Evolutionary conservation across 2,888 invertebrate genomes (phyloP), one percentile per base, ranked within the genome.

Genomic region (Caenorhabditis plicata): DNA sequence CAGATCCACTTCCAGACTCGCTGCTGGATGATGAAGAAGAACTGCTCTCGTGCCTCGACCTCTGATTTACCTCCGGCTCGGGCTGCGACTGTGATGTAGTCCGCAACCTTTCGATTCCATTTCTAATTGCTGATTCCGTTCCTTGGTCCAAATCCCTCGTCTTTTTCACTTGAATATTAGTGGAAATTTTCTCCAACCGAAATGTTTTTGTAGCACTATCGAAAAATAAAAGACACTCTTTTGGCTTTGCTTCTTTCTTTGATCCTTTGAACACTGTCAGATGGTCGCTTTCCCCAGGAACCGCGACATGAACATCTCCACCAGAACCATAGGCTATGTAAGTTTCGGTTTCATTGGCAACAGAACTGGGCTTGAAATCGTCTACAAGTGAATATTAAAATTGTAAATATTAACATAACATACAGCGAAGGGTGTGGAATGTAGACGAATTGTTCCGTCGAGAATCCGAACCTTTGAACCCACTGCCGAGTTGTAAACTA

Each of bases 361-460:
- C 62, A 2, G 76, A 77, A 36, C 71, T 72, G 1, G 77, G 77
- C 44, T 77, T 77, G 62, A 77, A 77, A 48, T 77, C 77, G 46
- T 73, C 77, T 77, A 45, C 63, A 75, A 52, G 13, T 27, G 13
- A 13, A 27, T 27, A 7, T 13, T 13, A 7, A 11, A 13, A 13
- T 19, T 9, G 9, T 36, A 11, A 9, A 9, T 36, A 13, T 36
- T 36, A 9, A 36, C 9, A 36, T 19, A 13, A 44, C 69, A 49
- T 47, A 75, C 74, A 75, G 61, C 73, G 38, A 8, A 75, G 39
- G 2, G 75, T 65, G 41, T 75, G 73, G 25, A 64, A 71, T 7
- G 39, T 20, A 9, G 45, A 25, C 23, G 29, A 29, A 3, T 25
- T n/a, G n/a, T n/a, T n/a, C n/a, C n/a, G 40, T 26, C 27, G 26